Evolutionary conservation across 1,140 invertebrate species (phyloP).

Genomic region (Nylanderia fulva): DNA sequence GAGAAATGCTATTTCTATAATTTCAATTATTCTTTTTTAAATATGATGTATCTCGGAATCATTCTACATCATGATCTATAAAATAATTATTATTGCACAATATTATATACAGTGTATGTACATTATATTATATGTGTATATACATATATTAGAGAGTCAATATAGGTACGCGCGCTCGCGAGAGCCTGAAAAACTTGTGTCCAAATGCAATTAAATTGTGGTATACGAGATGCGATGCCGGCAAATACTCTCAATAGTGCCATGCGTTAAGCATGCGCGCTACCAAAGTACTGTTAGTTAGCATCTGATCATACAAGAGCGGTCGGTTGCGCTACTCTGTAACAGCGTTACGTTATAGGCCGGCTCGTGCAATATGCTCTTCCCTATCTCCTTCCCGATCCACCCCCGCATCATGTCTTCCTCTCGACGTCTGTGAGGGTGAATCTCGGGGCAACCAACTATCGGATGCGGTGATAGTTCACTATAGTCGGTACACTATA

Average conservation of each 20-base stretch:
- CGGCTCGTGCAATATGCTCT: conserved; percentile 68
- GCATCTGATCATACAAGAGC: conserved; percentile 68
- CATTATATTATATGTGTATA: neutral
- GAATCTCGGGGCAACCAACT: conserved; percentile 68
- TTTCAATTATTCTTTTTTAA: too few relatives aligned
- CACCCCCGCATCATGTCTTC: neutral
- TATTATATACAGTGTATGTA: too few relatives aligned
- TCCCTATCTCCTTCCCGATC: conserved; percentile 10
- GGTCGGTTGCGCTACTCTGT: conserved; percentile 65
- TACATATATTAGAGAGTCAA: neutral
- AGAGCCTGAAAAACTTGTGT: neutral
- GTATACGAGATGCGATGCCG: neutral
- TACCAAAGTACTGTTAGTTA: conserved; percentile 69
- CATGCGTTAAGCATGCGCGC: conserved; percentile 15
- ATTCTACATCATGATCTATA: too few relatives aligned
- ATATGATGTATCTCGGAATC: too few relatives aligned
- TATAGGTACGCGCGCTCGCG: neutral
- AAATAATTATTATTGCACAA: too few relatives aligned
- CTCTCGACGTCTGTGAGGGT: conserved; percentile 53
- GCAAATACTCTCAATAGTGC: conserved; percentile 12
- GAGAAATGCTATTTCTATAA: too few relatives aligned
- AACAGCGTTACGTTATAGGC: conserved; percentile 75
- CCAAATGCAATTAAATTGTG: neutral
- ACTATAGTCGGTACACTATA: conserved; percentile 38
- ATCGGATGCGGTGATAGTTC: conserved; percentile 51